Conservation (phyloP, 1,140 invertebrate genomes). For the Eurosta solidaginis region DNA sequence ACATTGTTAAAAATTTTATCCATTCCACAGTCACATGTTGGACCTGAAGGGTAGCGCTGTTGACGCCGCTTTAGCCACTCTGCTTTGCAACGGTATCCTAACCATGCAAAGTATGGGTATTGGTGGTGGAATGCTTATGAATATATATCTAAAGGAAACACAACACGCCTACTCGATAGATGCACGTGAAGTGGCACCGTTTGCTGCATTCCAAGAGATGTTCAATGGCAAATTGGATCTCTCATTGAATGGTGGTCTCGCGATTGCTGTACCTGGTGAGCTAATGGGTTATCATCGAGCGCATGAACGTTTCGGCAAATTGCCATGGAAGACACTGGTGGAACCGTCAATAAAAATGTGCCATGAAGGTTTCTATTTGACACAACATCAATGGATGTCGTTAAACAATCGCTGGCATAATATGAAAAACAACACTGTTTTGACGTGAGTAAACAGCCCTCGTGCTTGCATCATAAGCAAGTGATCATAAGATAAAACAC, state of each 20-base stretch:
- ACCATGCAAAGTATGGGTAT: constrained; percentile 86
- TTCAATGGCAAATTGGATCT: constrained; percentile 64
- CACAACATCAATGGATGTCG: constrained; percentile 67
- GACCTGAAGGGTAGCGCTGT: constrained; percentile 81
- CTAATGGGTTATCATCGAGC: constrained; percentile 85
- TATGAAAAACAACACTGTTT: constrained; percentile 40
- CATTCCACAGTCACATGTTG: constrained; percentile 70
- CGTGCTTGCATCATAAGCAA: neutral
- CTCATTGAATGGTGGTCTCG: constrained; percentile 66
- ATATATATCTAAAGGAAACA: constrained; percentile 72
- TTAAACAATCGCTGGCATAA: constrained; percentile 31
- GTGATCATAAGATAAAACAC: neutral
- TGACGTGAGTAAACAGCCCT: constrained; percentile 24
- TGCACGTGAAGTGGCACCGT: constrained; percentile 81
- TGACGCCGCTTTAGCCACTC: constrained; percentile 81
- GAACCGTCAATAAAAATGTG: constrained; percentile 78
- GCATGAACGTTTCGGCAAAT: constrained; percentile 77
- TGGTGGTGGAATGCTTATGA: constrained; percentile 87
- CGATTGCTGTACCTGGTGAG: constrained; percentile 90
- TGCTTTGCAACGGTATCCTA: constrained; percentile 85
- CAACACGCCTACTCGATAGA: constrained; percentile 72
- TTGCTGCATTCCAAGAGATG: constrained; percentile 70
- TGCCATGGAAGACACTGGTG: constrained; percentile 83
- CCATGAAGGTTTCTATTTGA: constrained; percentile 74
- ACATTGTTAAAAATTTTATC: neutral